These are phyloP conservation scores for Syrphus vitripennis DNA, from an alignment of 2,888 invertebrate species.

Conservation along the genomic window DNA sequence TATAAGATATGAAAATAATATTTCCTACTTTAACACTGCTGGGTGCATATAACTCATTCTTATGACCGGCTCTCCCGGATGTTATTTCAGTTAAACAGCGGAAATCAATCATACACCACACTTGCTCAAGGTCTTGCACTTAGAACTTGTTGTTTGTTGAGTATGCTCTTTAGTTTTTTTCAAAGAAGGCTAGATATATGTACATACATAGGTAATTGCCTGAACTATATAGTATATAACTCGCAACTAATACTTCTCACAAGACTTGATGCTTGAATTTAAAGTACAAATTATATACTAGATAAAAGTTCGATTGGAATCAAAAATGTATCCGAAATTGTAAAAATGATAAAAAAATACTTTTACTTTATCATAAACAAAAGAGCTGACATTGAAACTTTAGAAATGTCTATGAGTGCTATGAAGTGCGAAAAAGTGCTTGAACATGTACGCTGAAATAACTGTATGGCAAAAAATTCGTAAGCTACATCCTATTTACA, in stretches of 20 bases:
- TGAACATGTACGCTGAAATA: neutral
- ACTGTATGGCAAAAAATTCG: too few species aligned
- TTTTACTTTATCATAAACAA: conserved; percentile 14
- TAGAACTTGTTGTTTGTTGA: neutral
- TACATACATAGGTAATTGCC: too few species aligned
- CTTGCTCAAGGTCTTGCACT: neutral
- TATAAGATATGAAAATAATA: neutral
- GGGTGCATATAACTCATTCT: neutral
- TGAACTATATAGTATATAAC: neutral
- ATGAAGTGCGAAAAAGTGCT: neutral
- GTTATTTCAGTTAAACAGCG: neutral
- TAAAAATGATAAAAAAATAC: too few species aligned
- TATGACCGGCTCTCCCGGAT: conserved; percentile 14
- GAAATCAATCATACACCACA: neutral
- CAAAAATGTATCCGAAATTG: too few species aligned
- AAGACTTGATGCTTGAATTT: neutral
- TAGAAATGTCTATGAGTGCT: neutral
- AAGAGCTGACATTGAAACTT: conserved; percentile 15
- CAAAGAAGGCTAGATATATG: neutral
- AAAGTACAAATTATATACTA: too few species aligned
- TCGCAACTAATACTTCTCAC: neutral
- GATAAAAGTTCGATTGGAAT: too few species aligned
- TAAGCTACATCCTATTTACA: too few species aligned
- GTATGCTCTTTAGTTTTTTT: neutral
- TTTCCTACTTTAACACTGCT: neutral